phyloP scores from a whole-genome alignment of 2,888 invertebrate genomes.

The Ormyrus pomaceus region DNA sequence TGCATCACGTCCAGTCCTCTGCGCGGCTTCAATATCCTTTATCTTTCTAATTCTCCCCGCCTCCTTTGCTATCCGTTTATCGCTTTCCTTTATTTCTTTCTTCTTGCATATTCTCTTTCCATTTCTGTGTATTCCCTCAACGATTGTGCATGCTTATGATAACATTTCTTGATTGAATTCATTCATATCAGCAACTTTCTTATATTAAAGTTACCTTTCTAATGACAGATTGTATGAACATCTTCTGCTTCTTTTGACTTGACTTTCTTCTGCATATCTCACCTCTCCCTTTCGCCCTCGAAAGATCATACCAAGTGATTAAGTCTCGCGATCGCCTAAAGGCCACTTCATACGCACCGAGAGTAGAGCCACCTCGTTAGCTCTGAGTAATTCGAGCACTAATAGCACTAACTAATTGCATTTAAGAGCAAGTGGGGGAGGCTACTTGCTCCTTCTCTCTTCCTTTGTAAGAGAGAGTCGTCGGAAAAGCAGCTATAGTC shows the following conservation, averaged over 20 bases:
- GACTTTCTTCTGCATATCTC: constrained; percentile 13
- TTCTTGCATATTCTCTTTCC: constrained; percentile 45
- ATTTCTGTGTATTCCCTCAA: constrained; percentile 41
- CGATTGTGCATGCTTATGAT: constrained; percentile 1
- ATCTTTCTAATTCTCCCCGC: constrained; percentile 46
- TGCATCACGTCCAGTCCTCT: constrained; percentile 24
- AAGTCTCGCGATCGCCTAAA: constrained; percentile 67
- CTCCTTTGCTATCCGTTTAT: constrained; percentile 38
- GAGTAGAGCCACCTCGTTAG: constrained; percentile 69
- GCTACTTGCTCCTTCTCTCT: constrained; percentile 50
- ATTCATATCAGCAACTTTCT: too few relatives aligned
- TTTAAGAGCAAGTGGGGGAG: constrained; percentile 62
- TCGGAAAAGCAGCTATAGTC: neutral
- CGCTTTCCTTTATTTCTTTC: constrained; percentile 42
- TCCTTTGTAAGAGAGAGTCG: neutral
- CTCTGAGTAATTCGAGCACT: constrained; percentile 74
- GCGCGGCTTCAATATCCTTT: constrained; percentile 33
- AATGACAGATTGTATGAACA: too few relatives aligned
- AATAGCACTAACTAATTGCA: too few relatives aligned
- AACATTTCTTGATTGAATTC: neutral
- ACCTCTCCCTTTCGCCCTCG: constrained; percentile 22
- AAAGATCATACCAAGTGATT: constrained; percentile 72
- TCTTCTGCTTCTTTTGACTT: neutral
- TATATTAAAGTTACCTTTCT: too few relatives aligned
- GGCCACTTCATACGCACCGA: too few relatives aligned